A percentile compares a stretch with the other conserved stretches of the same genome.
phyloP scores from a whole-genome alignment of 2,113 vertebrate genomes.

The Ammodytes dubius region DNA sequence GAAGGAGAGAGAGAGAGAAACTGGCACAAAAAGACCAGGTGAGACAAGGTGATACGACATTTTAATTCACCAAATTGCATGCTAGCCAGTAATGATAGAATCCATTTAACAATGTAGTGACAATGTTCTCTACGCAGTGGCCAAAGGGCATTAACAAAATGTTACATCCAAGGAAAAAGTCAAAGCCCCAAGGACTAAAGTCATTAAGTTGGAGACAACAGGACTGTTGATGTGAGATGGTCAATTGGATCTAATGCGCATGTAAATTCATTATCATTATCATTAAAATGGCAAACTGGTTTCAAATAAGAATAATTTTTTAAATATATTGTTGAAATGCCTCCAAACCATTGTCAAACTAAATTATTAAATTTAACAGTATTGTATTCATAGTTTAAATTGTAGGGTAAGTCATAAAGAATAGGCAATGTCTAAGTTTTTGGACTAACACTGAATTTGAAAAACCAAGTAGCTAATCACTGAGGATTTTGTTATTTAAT shows the following conservation, averaged over 20 bases:
- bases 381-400: conserved; percentile 11
- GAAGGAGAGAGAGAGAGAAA: conserved; percentile 36
- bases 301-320: conserved; percentile 26
- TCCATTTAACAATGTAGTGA: conserved; percentile 67
- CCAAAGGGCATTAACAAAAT: conserved; percentile 62
- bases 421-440: not conserved
- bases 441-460: not conserved
- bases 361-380: not conserved
- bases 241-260: conserved; percentile 30
- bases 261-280: conserved; percentile 28
- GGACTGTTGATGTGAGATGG: conserved; percentile 36
- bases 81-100: conserved; percentile 75
- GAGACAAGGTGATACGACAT: conserved; percentile 75
- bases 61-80: conserved; percentile 79
- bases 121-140: conserved; percentile 50
- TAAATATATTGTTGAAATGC: conserved; percentile 14
- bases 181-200: conserved; percentile 62
- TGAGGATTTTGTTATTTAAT: not conserved
- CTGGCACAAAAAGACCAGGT: conserved; percentile 66
- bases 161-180: conserved; percentile 61
- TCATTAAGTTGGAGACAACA: conserved; percentile 48
- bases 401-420: not conserved
- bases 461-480: conserved; percentile 6
- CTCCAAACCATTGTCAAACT: not conserved
- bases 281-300: conserved; percentile 10